Base-by-base conservation (phyloP, 2,113 vertebrate species). In the Budorcas taxicolor region DNA sequence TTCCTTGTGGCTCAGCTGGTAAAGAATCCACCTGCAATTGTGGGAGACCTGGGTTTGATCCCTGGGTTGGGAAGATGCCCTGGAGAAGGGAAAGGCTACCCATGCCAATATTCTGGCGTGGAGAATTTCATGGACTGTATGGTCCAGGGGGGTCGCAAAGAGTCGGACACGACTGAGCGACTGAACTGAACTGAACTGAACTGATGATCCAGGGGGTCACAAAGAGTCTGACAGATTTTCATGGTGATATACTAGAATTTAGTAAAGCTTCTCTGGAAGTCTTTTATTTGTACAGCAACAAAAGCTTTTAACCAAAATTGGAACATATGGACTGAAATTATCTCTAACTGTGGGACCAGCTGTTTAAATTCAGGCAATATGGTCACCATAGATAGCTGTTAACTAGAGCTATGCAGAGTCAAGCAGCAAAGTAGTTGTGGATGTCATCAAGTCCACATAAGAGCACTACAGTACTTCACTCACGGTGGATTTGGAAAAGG, bases 141-240 rank as follows among this genome's bases (percentile, higher is more conserved):
- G n/a, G 67, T 40, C 19, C 67, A 12, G 4, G 62, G 7, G 33
- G 57, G 57, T 58, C 4, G 0, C 23, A 58, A 58, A 58, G 23
- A 58, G 4, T 27, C 0, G 0, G 57, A 58, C 23, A 58, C 1
- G 0, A 58, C 57, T 27, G 10, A 58, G 10, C 4, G 0, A 27
- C 57, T 11, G 25, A 57, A 57, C 55, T 57, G 55, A 23, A 23
- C 53, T 55, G 55, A 23, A 57, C 55, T 27, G 55, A 57, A 57
- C 55, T 57, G 57, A 40, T 71, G n/a, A 36, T 71, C n/a, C 67
- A 40, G 60, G 10, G 67, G 5, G n/a, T 71, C 67, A 23, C 9
- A 71, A 71, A 71, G 19, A 40, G 8, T 71, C n/a, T 36, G n/a
- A 40, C 19, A 71, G 11, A 71, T 71, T 80, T 76, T 64, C 64